These are phyloP conservation scores for Argynnis bischoffii DNA, from an alignment of 2,888 invertebrate genomes.

Conservation along the genomic window DNA sequence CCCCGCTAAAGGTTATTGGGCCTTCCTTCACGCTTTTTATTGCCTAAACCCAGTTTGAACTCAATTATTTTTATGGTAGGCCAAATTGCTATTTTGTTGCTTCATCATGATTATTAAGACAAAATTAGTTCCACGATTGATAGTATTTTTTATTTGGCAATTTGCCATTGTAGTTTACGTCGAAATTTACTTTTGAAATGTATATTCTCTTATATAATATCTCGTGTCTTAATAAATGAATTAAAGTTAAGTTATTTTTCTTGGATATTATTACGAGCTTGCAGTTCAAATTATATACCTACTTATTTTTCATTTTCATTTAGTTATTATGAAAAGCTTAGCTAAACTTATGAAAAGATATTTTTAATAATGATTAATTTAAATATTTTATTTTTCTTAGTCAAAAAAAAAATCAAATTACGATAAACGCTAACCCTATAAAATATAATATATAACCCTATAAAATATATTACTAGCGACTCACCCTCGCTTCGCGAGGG, in stretches of 20 bases:
- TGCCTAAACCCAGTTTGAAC: constrained; percentile 81
- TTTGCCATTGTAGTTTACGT: constrained; percentile 43
- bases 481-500: no score
- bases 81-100: constrained; percentile 82
- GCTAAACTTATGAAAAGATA: no score
- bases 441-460: no score
- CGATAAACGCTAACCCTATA: no score
- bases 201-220: constrained; percentile 29
- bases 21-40: constrained; percentile 81
- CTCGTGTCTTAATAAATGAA: neutral
- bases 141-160: constrained; percentile 59
- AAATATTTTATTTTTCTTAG: no score
- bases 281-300: no score
- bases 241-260: no score
- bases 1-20: constrained; percentile 78
- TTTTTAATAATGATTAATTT: no score
- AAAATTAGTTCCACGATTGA: constrained; percentile 76
- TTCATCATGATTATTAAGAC: constrained; percentile 78
- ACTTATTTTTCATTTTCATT: no score
- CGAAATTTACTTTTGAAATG: constrained; percentile 19
- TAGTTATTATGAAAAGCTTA: no score
- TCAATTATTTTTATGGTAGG: constrained; percentile 81
- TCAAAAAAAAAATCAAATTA: no score
- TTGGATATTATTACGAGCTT: neutral
- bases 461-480: no score